Conservation (phyloP, 2,888 invertebrate genomes). For the Patella depressa region DNA sequence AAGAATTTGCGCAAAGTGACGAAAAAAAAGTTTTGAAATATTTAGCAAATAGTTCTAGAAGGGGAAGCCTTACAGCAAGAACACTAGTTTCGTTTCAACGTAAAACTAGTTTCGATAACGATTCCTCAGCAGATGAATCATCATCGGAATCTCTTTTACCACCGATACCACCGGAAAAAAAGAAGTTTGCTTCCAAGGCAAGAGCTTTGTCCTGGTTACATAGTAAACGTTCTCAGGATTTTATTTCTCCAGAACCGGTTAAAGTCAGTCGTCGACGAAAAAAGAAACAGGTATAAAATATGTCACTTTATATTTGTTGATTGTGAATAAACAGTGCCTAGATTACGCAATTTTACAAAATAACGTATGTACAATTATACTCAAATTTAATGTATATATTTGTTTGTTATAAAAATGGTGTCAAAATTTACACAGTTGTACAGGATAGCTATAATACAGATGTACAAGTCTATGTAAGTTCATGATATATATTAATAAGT, state of each 20-base stretch:
- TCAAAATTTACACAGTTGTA: too few relatives aligned
- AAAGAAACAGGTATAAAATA: neutral
- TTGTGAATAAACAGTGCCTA: too few relatives aligned
- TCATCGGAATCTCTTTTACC: neutral
- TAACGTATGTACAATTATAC: too few relatives aligned
- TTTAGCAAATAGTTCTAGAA: neutral
- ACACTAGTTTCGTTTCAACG: neutral
- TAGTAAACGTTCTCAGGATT: neutral
- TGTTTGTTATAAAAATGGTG: too few relatives aligned
- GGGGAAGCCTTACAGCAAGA: neutral
- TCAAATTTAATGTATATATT: too few relatives aligned
- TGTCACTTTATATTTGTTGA: too few relatives aligned
- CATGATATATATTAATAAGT: too few relatives aligned
- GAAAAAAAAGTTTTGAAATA: slow-evolving; percentile 2
- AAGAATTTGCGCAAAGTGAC: slow-evolving; percentile 7
- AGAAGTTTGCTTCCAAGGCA: slow-evolving; percentile 2
- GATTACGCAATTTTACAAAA: too few relatives aligned
- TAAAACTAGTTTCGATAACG: neutral
- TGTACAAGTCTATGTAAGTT: too few relatives aligned
- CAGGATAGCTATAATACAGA: too few relatives aligned
- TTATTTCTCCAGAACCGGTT: neutral
- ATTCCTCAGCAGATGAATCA: neutral
- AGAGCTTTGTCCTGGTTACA: neutral
- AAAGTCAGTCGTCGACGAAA: neutral
- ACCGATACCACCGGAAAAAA: neutral